Evolutionary conservation across 1,140 invertebrate genomes (phyloP).

Genomic region (Thalassaphorura encarpata): DNA sequence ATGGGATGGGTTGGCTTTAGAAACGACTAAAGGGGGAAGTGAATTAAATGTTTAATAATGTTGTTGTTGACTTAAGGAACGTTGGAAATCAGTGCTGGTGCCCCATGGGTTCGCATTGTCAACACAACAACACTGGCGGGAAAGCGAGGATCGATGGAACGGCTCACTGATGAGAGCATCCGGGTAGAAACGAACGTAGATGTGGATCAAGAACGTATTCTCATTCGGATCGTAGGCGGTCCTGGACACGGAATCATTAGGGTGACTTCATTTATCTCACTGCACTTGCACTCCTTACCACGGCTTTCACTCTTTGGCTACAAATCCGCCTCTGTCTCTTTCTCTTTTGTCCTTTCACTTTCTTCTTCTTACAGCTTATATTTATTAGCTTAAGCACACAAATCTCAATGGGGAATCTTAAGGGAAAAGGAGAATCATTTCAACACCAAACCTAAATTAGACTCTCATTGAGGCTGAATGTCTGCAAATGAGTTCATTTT

Average conservation of each 20-base stretch:
- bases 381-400: too few relatives aligned
- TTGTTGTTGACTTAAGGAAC: slow-evolving; percentile 18
- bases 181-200: slow-evolving; percentile 30
- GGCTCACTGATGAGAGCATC: slow-evolving; percentile 29
- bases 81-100: slow-evolving; percentile 27
- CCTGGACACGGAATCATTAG: slow-evolving; percentile 32
- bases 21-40: background rate
- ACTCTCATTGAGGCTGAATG: too few relatives aligned
- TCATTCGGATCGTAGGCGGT: slow-evolving; percentile 23
- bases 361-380: background rate
- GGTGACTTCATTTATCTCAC: slow-evolving; percentile 24
- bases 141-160: slow-evolving; percentile 27
- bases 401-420: too few relatives aligned
- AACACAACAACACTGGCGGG: slow-evolving; percentile 28
- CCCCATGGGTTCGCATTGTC: slow-evolving; percentile 30
- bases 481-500: too few relatives aligned
- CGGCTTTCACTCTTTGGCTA: background rate
- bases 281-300: background rate
- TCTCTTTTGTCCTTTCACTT: background rate
- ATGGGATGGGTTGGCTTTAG: background rate
- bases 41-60: slow-evolving; percentile 4
- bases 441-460: too few relatives aligned
- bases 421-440: too few relatives aligned
- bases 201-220: slow-evolving; percentile 27
- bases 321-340: background rate